Base-by-base conservation (phyloP, 2,113 vertebrate species). In the Hippocampus mohnikei region DNA sequence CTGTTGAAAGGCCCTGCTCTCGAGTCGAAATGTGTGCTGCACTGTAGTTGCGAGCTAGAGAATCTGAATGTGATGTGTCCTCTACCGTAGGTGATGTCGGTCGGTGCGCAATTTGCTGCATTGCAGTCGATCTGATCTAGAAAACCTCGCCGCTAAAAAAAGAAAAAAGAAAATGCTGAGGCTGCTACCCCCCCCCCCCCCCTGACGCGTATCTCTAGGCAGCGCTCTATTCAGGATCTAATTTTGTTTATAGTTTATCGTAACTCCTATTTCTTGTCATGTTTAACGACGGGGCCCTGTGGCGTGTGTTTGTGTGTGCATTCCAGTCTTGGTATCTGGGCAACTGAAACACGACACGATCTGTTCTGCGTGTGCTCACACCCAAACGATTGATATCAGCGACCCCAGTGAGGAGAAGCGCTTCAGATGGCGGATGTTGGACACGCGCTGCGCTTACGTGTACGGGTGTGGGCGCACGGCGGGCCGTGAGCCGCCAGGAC, bases 311-410 rank as follows among this genome's bases (percentile, higher is more conserved):
- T 52, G 21, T 84, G 62, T 67, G 25, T 75, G 37, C 81, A 21
- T 74, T 84, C 5, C 88, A 98, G 96, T 96, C 96, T 89, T 98
- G 96, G 96, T 98, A 97, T 89, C 94, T 98, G 92, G 96, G 96
- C 91, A 97, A 92, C 91, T 89, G 75, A 93, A 83, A 21, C 72
- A 74, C 33, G 77, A 59, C 69, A 81, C 64, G 74, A 62, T n/a
- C 3, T 9, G 12, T 10, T 23, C 21, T 53, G 8, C 7, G 52
- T 55, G 52, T 10, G 52, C 52, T 55, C 52, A 55, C 52, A 11
- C 52, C 33, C 33, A 37, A 37, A 37, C 33, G 5, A 7, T 37
- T 37, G 33, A 37, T 6, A 37, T 37, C 33, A 37, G 33, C 33
- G 5, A 37, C 33, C 33, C 33, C 33, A 37, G 33, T 37, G 33